phyloP scores from a whole-genome alignment of 2,113 vertebrate genomes.

The Pao palembangensis region DNA sequence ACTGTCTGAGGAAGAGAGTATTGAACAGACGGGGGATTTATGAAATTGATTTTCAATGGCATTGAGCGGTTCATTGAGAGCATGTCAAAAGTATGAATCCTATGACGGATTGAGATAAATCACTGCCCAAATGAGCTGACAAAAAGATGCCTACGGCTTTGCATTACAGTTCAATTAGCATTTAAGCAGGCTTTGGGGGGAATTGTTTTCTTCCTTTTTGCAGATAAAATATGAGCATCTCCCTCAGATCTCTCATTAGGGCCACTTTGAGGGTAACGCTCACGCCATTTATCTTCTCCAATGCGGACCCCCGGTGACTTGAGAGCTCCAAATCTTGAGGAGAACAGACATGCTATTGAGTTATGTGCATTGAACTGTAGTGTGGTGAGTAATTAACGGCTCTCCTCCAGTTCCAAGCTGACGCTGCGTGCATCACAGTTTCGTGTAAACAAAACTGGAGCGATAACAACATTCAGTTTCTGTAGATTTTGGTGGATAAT shows the following conservation, averaged over 20 bases:
- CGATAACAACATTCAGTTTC: slow-evolving; percentile 22
- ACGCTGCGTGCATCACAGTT: slow-evolving; percentile 3
- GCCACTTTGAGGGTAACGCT: slow-evolving; percentile 67
- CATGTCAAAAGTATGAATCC: slow-evolving; percentile 64
- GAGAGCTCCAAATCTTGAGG: slow-evolving; percentile 49
- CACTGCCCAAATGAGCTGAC: slow-evolving; percentile 75
- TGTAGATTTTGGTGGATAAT: slow-evolving; percentile 35
- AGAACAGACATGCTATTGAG: slow-evolving; percentile 41
- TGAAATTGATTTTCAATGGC: slow-evolving; percentile 72
- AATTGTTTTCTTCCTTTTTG: slow-evolving; percentile 69
- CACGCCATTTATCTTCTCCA: slow-evolving; percentile 67
- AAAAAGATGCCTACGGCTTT: slow-evolving; percentile 72
- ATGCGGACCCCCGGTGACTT: slow-evolving; percentile 57
- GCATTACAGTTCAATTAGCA: slow-evolving; percentile 80
- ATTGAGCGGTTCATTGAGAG: slow-evolving; percentile 65
- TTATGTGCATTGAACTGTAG: slow-evolving; percentile 43
- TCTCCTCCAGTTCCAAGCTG: slow-evolving; percentile 36
- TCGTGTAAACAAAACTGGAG: slow-evolving; percentile 25
- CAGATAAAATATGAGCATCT: slow-evolving; percentile 75
- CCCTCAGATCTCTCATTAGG: slow-evolving; percentile 72
- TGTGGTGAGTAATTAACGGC: slow-evolving; percentile 44
- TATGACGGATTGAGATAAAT: slow-evolving; percentile 80
- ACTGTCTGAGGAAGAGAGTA: slow-evolving; percentile 42
- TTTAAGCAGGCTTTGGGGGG: slow-evolving; percentile 74
- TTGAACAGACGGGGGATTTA: slow-evolving; percentile 58